Conservation (phyloP, 1,140 invertebrate genomes). For the Drosophila bipectinata region DNA sequence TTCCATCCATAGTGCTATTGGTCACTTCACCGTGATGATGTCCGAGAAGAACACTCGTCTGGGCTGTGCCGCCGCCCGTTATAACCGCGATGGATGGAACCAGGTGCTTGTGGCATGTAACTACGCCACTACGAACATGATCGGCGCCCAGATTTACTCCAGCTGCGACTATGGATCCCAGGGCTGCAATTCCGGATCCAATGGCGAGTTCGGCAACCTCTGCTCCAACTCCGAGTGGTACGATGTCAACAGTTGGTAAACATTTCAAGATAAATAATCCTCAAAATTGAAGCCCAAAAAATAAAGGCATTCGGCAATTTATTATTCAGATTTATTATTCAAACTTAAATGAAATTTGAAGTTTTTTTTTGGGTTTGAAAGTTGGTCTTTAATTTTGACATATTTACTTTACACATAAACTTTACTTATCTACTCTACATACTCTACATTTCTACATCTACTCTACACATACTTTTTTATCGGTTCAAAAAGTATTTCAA, state of each 20-base stretch:
- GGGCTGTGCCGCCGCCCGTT: conserved; percentile 60
- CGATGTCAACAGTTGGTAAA: conserved; percentile 53
- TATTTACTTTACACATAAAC: too few relatives aligned
- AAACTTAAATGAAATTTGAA: too few relatives aligned
- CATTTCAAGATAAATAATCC: background rate
- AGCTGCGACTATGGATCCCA: conserved; percentile 32
- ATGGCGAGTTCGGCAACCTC: conserved; percentile 51
- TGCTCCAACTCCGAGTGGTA: conserved; percentile 67
- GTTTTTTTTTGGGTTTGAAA: too few relatives aligned
- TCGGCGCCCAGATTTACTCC: conserved; percentile 51
- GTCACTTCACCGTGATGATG: conserved; percentile 72
- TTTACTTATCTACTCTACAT: too few relatives aligned
- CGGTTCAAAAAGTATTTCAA: too few relatives aligned
- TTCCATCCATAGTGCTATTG: conserved; percentile 40
- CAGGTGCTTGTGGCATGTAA: conserved; percentile 59
- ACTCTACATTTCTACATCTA: too few relatives aligned
- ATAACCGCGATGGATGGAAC: conserved; percentile 36
- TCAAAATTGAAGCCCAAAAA: background rate
- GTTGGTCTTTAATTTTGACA: too few relatives aligned
- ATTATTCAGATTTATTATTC: too few relatives aligned
- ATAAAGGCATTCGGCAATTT: background rate
- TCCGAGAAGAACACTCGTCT: conserved; percentile 56
- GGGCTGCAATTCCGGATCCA: conserved; percentile 49
- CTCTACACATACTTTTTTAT: too few relatives aligned
- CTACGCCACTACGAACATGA: conserved; percentile 66